Evolutionary conservation across 1,140 invertebrate genomes (phyloP), one percentile per base, ranked within the genome.

Genomic region (Euschistus heros): DNA sequence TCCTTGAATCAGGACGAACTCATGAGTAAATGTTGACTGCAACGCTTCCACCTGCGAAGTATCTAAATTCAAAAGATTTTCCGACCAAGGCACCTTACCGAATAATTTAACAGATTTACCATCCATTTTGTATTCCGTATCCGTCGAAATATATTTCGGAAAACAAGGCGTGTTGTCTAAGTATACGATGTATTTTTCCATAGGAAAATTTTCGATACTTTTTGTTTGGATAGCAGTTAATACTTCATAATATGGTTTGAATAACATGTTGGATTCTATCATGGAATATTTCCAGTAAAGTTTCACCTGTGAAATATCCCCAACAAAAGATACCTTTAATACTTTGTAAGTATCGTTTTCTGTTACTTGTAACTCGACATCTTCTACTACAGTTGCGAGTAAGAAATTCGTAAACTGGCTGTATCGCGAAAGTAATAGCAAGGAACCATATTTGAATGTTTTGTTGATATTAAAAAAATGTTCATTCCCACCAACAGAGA

Each of bases 1-100:
- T 0, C 85, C 85, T 78, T 92, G 91, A 68, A 92, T 92, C 1
- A 93, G 76, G 2, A 81, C 77, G 68, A 87, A 82, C 70, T 87
- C 81, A 55, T 80, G 77, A 0, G 77, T 81, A 13, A 87, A 68
- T 0, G 84, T 82, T 30, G 80, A 73, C 67, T 76, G 73, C 66
- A 81, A 82, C 0, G 86, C 85, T n/a, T 72, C 71, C 46, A 75
- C 76, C 72, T 89, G 86, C 54, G 54, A 57, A 13, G 7, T 0
- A 27, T 57, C 24, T 57, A 57, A 27, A 57, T 57, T 61, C 18
- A 61, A 33, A 61, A 22, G 2, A 10, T n/a, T n/a, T 2, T 6
- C 17, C 18, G 37, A 17, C 30, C 42, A 37, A 8, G 15, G 0
- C 3, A 8, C 4, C 0, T 17, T 42, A 10, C 22, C 18, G 33